Base-by-base conservation (phyloP, 2,888 invertebrate species). In the Molorchus minor region DNA sequence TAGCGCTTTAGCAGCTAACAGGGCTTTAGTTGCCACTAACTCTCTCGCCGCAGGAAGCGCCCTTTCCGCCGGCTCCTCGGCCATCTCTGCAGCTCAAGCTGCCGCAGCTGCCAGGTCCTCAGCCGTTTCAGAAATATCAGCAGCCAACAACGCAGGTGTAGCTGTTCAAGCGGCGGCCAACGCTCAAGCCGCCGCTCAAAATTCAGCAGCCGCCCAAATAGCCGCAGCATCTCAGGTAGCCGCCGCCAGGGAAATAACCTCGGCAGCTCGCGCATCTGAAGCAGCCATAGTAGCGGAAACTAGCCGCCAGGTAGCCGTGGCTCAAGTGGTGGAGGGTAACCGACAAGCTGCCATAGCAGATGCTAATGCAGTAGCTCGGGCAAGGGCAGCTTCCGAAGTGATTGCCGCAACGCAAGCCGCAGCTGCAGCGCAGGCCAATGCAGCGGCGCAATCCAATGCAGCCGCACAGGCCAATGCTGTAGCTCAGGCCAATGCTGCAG, bases 1-100 rank as follows among this genome's bases (percentile, higher is more conserved):
- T 33, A 61, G 62, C 52, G 63, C 65, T 8, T 56, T 62, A 16
- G 65, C 82, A 77, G 52, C 79, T 68, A 57, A 80, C 75, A 7
- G 79, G 2, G 53, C 53, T 2, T 1, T 49, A 35, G 16, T 35
- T 21, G 13, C 36, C 2, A 5, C 47, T 25, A 10, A 10, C n/a
- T 4, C 12, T 7, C 1, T 47, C 16, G 49, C 54, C n/a, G 36
- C 44, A n/a, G 10, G 12, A 12, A n/a, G 10, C 7, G 5, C 33
- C 3, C n/a, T 33, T 3, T 5, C 33, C n/a, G 33, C 33, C 10
- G 10, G 12, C 3, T 33, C 33, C 3, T 33, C 33, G 10, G 33
- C 33, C 10, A 44, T 45, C 16, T 44, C 44, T 2, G 41, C 33
- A 3, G 35, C 20, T 17, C 35, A 33, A 4, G 36, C 33, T 2